A percentile compares a stretch with the other conserved stretches of the same genome.
Conservation (phyloP, 2,888 invertebrate species). For the Ditylenchus weischeri region DNA sequence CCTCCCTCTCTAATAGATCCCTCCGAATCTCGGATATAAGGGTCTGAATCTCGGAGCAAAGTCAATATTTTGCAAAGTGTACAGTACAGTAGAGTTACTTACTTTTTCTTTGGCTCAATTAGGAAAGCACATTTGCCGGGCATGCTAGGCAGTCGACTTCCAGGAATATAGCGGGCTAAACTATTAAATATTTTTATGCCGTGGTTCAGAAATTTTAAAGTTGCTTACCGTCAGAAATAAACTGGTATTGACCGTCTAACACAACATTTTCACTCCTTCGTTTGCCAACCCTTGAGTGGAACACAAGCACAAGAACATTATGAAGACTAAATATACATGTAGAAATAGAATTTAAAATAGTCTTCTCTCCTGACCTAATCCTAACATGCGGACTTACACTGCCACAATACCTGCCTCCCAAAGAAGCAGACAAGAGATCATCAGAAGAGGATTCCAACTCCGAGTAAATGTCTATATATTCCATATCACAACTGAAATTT, state of each 20-base stretch:
- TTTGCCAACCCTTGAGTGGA: conserved; percentile 60
- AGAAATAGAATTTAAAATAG: background rate
- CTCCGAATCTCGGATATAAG: too few species aligned
- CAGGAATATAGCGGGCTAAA: conserved; percentile 50
- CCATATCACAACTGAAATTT: conserved; percentile 21
- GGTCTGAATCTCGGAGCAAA: too few species aligned
- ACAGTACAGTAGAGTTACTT: conserved; percentile 2
- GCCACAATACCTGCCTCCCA: conserved; percentile 63
- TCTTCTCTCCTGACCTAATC: conserved; percentile 40
- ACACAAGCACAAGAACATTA: conserved; percentile 61
- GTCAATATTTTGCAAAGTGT: too few species aligned
- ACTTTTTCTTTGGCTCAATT: conserved; percentile 44
- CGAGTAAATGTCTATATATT: conserved; percentile 61
- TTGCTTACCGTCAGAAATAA: conserved; percentile 60
- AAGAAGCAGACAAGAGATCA: conserved; percentile 58
- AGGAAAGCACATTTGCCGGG: conserved; percentile 43
- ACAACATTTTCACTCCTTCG: conserved; percentile 44
- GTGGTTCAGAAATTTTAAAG: too few species aligned
- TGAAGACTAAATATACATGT: conserved; percentile 48
- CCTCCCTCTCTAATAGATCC: too few species aligned
- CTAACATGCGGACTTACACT: conserved; percentile 60
- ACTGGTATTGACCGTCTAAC: conserved; percentile 60
- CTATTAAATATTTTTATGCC: background rate
- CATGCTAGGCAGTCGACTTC: conserved; percentile 35
- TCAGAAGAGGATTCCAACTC: conserved; percentile 59